Evolutionary conservation across 2,888 invertebrate species (phyloP).

Genomic region (Napeogenes sylphis): DNA sequence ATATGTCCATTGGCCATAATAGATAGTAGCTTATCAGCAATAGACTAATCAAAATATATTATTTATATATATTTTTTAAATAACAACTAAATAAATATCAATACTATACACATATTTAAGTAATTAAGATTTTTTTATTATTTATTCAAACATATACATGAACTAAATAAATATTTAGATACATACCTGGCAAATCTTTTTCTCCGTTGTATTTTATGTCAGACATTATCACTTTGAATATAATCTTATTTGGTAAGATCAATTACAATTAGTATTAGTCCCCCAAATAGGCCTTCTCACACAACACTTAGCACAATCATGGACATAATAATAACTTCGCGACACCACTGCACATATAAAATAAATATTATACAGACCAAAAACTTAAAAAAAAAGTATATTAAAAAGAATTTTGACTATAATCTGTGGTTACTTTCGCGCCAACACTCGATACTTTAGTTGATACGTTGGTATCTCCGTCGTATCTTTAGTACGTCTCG

Average conservation of each 20-base stretch:
- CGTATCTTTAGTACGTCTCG: constrained; percentile 42
- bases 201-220: constrained; percentile 39
- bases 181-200: constrained; percentile 36
- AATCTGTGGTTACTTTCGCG: constrained; percentile 42
- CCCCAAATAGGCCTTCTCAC: constrained; percentile 45
- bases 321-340: constrained; percentile 31
- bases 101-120: neutral
- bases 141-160: neutral
- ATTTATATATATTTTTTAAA: neutral
- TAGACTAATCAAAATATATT: neutral
- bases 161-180: neutral
- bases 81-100: neutral
- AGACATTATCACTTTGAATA: constrained; percentile 28
- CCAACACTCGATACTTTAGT: constrained; percentile 41
- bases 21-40: too few relatives aligned
- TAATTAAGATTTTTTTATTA: neutral
- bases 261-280: constrained; percentile 14
- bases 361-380: constrained; percentile 16
- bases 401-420: constrained; percentile 26
- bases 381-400: constrained; percentile 16
- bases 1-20: too few relatives aligned
- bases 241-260: too few relatives aligned
- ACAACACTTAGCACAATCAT: constrained; percentile 41
- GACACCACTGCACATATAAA: constrained; percentile 23
- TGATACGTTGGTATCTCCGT: constrained; percentile 36